A percentile compares a stretch with the other conserved stretches of the same genome.
phyloP scores from a whole-genome alignment of 1,140 invertebrate genomes.

The Paracyclopina nana region DNA sequence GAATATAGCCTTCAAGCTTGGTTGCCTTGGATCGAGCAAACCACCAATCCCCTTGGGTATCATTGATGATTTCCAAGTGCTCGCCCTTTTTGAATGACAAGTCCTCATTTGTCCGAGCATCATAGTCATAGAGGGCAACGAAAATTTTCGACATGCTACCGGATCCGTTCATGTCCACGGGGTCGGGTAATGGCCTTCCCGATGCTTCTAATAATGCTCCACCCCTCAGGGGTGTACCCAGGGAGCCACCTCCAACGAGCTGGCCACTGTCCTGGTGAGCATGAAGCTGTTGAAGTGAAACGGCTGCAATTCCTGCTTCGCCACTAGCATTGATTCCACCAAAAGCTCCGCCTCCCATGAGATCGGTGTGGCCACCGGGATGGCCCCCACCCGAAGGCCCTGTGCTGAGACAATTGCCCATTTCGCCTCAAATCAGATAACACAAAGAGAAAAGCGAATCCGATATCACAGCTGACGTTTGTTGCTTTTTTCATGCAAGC shows the following conservation, averaged over 20 bases:
- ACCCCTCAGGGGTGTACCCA: too few species aligned
- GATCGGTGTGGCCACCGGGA: background rate
- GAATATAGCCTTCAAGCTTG: slow-evolving; percentile 89
- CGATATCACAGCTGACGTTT: too few species aligned
- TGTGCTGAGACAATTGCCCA: slow-evolving; percentile 13
- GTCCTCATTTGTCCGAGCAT: slow-evolving; percentile 95
- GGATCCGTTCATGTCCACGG: background rate
- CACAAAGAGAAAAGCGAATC: too few species aligned
- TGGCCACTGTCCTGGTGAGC: too few species aligned
- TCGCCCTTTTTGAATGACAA: slow-evolving; percentile 94
- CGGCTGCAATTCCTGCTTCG: background rate
- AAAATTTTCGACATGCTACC: slow-evolving; percentile 42
- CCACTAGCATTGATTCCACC: background rate
- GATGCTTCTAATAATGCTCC: too few species aligned
- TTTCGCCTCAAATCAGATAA: too few species aligned
- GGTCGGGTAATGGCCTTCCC: background rate
- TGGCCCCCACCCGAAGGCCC: background rate
- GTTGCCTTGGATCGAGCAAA: slow-evolving; percentile 79
- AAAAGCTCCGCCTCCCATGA: background rate
- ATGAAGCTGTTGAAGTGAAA: too few species aligned
- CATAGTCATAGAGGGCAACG: slow-evolving; percentile 94
- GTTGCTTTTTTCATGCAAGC: too few species aligned
- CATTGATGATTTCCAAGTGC: slow-evolving; percentile 89
- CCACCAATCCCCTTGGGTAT: slow-evolving; percentile 98
- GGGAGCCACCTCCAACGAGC: too few species aligned